Evolutionary conservation across 2,113 vertebrate species (phyloP).

Genomic region (Peromyscus maniculatus): DNA sequence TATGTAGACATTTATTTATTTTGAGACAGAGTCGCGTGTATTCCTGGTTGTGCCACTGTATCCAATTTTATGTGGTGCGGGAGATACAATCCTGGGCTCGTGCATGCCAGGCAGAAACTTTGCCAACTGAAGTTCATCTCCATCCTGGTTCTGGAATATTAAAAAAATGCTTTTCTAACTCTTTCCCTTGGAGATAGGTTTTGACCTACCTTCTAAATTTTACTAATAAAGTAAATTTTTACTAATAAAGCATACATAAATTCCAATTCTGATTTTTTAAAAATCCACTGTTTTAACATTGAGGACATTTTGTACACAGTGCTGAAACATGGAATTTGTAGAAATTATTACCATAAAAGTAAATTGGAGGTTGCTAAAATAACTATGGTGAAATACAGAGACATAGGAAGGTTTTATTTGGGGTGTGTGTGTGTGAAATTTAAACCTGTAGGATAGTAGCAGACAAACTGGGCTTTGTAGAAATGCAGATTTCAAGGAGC

Average conservation of each 20-base stretch:
- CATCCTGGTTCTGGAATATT: too few relatives aligned
- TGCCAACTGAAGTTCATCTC: too few relatives aligned
- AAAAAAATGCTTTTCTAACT: too few relatives aligned
- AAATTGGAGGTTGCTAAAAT: neutral
- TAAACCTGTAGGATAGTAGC: neutral
- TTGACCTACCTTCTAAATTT: too few relatives aligned
- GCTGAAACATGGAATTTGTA: neutral
- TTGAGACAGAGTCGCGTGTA: too few relatives aligned
- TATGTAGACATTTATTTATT: too few relatives aligned
- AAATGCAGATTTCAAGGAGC: neutral
- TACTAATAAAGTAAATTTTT: neutral
- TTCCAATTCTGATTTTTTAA: neutral
- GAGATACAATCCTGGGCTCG: too few relatives aligned
- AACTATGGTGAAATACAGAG: neutral
- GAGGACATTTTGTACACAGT: neutral
- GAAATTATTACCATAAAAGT: constrained; percentile 18
- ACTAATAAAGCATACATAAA: neutral
- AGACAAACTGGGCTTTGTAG: neutral
- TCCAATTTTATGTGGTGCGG: too few relatives aligned
- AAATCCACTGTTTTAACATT: neutral
- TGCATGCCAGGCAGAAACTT: too few relatives aligned
- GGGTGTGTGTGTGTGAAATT: neutral
- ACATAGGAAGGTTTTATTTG: neutral
- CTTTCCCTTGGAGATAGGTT: too few relatives aligned
- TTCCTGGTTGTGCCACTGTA: too few relatives aligned